These are phyloP conservation scores for Hypomesus transpacificus DNA, from an alignment of 2,113 vertebrate genomes.

Conservation along the genomic window DNA sequence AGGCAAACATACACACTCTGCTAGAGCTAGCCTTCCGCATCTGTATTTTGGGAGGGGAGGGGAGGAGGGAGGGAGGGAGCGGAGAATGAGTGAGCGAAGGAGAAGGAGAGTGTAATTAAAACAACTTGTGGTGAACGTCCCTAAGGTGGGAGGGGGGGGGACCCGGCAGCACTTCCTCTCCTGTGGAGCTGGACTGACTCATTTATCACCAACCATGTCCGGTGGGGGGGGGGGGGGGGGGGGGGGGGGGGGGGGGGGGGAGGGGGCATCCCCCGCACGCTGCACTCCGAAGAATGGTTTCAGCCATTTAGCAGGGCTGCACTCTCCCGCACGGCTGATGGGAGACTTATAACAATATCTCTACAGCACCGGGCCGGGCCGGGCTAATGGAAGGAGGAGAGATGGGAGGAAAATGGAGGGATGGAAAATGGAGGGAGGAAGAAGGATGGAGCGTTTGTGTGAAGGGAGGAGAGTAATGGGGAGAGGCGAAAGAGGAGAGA, in stretches of 20 bases:
- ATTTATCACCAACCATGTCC: slow-evolving; percentile 23
- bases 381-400: not conserved
- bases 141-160: not conserved
- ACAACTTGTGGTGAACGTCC: not conserved
- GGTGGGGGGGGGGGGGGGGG: no score
- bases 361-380: not conserved
- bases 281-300: slow-evolving; percentile 25
- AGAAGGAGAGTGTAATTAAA: not conserved
- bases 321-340: slow-evolving; percentile 6
- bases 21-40: not conserved
- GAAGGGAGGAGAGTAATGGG: not conserved
- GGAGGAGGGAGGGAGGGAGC: not conserved
- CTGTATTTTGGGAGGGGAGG: not conserved
- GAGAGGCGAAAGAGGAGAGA: not conserved
- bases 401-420: not conserved
- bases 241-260: no score
- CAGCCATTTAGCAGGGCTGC: slow-evolving; percentile 32
- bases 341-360: slow-evolving; percentile 35
- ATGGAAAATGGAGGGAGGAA: not conserved
- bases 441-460: not conserved
- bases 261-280: slow-evolving; percentile 16
- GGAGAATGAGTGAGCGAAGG: not conserved
- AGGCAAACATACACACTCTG: not conserved
- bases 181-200: not conserved
- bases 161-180: slow-evolving; percentile 9